Percentiles rank a stretch among this genome's conserved stretches.
phyloP scores from a whole-genome alignment of 2,113 vertebrate genomes.

The Rhabdornis inornatus region DNA sequence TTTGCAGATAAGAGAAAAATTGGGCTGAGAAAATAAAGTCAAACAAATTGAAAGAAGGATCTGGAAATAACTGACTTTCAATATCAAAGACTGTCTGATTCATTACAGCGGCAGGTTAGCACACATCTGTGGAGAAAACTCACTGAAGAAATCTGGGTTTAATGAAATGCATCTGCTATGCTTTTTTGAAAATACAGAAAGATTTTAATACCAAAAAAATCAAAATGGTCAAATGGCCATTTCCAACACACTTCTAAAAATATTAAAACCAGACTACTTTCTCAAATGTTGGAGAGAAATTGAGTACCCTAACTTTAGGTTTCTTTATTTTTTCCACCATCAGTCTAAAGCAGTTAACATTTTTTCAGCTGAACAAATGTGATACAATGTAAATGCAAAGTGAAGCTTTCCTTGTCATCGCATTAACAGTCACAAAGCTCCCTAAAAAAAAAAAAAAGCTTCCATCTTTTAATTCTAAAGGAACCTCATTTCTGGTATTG shows the following conservation, averaged over 20 bases:
- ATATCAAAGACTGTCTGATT: not conserved
- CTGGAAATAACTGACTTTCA: not conserved
- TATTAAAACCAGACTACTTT: not conserved
- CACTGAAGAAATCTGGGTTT: not conserved
- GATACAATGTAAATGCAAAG: accelerated
- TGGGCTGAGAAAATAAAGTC: not conserved
- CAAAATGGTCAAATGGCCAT: not conserved
- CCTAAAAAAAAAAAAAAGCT: accelerated
- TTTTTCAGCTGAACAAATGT: not conserved
- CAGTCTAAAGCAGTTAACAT: not conserved
- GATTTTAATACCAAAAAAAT: not conserved
- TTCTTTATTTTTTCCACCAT: not conserved
- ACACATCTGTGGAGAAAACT: not conserved
- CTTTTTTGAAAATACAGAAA: not conserved
- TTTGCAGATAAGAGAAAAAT: not conserved
- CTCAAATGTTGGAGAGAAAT: not conserved
- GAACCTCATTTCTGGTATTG: not conserved
- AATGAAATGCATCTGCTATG: not conserved
- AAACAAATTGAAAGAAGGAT: not conserved
- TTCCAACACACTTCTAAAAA: not conserved
- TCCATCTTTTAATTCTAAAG: not conserved
- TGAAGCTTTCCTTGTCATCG: not conserved
- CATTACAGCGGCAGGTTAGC: not conserved
- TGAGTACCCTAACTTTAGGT: not conserved
- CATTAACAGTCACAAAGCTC: not conserved